Conservation (phyloP, 2,113 vertebrate genomes). For the Alexandromys fortis region DNA sequence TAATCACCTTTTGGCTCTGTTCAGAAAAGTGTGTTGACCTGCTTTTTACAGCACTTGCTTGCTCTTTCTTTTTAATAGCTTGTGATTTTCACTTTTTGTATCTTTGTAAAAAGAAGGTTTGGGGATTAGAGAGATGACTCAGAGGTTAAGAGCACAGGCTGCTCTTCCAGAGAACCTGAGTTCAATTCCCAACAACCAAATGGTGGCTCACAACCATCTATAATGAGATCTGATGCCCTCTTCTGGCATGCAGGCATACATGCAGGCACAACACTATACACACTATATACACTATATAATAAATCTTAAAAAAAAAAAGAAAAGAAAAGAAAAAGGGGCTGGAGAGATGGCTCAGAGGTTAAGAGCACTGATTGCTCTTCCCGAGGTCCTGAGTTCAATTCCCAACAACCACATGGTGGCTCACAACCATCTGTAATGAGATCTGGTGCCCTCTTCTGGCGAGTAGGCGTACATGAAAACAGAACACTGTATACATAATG, state of each 20-base stretch:
- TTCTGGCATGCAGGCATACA: not conserved
- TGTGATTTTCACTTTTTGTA: not conserved
- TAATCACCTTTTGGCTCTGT: not conserved
- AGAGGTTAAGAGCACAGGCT: not conserved
- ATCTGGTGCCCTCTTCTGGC: not conserved
- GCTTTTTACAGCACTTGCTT: not conserved
- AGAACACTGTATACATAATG: not conserved
- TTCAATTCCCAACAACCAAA: not conserved
- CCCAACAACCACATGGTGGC: not conserved
- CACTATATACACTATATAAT: not conserved
- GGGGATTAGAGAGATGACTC: not conserved
- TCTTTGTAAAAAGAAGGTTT: not conserved
- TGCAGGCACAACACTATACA: not conserved
- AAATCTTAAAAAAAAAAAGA: not conserved
- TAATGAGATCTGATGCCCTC: not conserved
- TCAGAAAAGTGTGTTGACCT: not conserved
- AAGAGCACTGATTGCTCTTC: not conserved
- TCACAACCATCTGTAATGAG: not conserved
- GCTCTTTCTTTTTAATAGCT: not conserved
- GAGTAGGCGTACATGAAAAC: not conserved
- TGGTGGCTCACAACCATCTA: not conserved
- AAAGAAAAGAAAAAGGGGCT: not conserved
- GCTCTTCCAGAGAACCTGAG: not conserved
- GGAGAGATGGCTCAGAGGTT: not conserved
- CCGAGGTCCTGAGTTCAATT: not conserved